These are phyloP conservation scores for Tachysurus vachellii DNA, from an alignment of 2,113 vertebrate species.

Conservation along the genomic window DNA sequence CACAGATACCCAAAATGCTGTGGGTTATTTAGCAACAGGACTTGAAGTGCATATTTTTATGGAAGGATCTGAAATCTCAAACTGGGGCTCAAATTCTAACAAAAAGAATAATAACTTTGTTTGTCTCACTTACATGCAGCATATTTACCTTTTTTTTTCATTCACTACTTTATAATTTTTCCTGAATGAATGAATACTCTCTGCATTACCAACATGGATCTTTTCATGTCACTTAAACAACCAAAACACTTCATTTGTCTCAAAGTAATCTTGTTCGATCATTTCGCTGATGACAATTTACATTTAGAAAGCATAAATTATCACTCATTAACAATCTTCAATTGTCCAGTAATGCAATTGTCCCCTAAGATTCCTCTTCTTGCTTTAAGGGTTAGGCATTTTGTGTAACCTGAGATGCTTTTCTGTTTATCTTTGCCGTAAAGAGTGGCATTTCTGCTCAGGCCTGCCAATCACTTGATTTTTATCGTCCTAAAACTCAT, in stretches of 20 bases:
- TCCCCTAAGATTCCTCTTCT: background rate
- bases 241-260: too few relatives aligned
- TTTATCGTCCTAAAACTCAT: too few relatives aligned
- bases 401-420: slow-evolving; percentile 1
- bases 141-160: background rate
- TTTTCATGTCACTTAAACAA: too few relatives aligned
- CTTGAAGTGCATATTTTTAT: slow-evolving; percentile 14
- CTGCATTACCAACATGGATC: too few relatives aligned
- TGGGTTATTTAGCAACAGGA: slow-evolving; percentile 41
- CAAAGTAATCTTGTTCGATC: too few relatives aligned
- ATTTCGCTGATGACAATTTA: too few relatives aligned
- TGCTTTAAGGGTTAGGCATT: background rate
- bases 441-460: background rate
- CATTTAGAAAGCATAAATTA: background rate
- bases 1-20: slow-evolving; percentile 48
- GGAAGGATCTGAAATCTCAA: background rate
- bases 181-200: too few relatives aligned
- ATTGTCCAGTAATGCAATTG: background rate
- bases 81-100: background rate
- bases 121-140: background rate
- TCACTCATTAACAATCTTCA: background rate
- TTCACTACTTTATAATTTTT: too few relatives aligned
- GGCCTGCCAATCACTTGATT: too few relatives aligned
- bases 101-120: background rate
- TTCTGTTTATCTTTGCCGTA: background rate